A percentile compares a stretch with the other conserved stretches of the same genome.
Evolutionary conservation across 2,888 invertebrate genomes (phyloP).

Genomic region (Therioaphis trifolii): DNA sequence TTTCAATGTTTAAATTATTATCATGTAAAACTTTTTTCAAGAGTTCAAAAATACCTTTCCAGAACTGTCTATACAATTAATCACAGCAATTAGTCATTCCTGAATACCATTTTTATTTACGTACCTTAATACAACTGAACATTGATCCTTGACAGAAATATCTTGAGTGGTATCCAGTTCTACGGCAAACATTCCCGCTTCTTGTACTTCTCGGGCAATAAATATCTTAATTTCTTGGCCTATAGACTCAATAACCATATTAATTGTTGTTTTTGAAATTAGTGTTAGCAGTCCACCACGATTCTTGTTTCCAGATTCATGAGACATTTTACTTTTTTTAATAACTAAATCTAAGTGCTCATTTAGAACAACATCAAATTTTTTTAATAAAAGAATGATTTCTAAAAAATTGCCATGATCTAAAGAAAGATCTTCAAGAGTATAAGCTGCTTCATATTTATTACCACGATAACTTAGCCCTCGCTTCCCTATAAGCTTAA

Average conservation of each 20-base stretch:
- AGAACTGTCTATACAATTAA: conserved; percentile 48
- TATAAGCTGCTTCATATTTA: conserved; percentile 36
- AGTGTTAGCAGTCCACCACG: conserved; percentile 7
- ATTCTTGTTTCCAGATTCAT: conserved; percentile 9
- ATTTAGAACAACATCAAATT: conserved; percentile 33
- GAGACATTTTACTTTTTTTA: conserved; percentile 3
- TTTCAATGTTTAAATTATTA: too few relatives aligned
- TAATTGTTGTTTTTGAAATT: too few relatives aligned
- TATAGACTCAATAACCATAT: conserved; percentile 20
- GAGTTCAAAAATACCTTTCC: too few relatives aligned
- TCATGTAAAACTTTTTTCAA: too few relatives aligned
- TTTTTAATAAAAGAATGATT: conserved; percentile 26
- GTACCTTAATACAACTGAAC: conserved; percentile 62
- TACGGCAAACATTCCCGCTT: conserved; percentile 33
- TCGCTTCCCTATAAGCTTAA: conserved; percentile 31
- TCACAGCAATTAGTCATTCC: conserved; percentile 59
- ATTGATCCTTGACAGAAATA: conserved; percentile 44
- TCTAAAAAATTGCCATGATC: conserved; percentile 43
- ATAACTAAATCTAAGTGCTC: conserved; percentile 25
- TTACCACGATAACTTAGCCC: conserved; percentile 22
- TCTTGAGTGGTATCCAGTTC: conserved; percentile 43
- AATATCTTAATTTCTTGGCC: not conserved
- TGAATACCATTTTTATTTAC: conserved; percentile 41
- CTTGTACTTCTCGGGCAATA: not conserved
- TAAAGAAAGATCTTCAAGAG: conserved; percentile 23